Conservation (phyloP, 1,140 invertebrate species). For the Drosophila parvula region DNA sequence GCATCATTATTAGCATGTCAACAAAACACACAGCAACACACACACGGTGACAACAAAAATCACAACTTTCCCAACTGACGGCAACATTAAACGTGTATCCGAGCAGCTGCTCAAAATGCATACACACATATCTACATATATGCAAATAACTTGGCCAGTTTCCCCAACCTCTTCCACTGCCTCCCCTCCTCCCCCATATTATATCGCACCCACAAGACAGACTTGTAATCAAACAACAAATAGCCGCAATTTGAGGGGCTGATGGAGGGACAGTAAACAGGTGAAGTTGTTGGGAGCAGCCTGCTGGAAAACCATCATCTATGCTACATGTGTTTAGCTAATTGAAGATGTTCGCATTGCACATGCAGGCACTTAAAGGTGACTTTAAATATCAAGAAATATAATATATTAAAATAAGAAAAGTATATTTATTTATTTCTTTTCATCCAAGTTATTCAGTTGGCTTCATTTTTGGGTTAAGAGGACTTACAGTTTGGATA, state of each 20-base stretch:
- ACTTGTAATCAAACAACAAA: conserved; percentile 73
- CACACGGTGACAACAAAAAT: conserved; percentile 60
- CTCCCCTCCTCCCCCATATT: background rate
- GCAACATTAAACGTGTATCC: conserved; percentile 62
- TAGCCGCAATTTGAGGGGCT: conserved; percentile 36
- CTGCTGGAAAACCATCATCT: conserved; percentile 55
- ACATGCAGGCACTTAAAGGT: background rate
- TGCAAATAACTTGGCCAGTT: conserved; percentile 55
- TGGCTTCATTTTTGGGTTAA: background rate
- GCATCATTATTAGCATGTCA: conserved; percentile 78
- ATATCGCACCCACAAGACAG: conserved; percentile 63
- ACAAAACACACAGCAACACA: conserved; percentile 44
- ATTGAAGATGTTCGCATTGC: conserved; percentile 25
- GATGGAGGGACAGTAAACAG: conserved; percentile 29
- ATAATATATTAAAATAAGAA: background rate
- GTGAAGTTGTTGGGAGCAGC: conserved; percentile 28
- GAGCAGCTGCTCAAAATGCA: conserved; percentile 59
- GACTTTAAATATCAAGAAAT: background rate
- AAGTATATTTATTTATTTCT: background rate
- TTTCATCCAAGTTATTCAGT: background rate
- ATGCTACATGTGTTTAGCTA: conserved; percentile 39
- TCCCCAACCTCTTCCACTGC: background rate
- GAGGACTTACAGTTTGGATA: background rate
- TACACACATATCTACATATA: conserved; percentile 22
- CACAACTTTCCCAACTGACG: conserved; percentile 74